A percentile compares a stretch with the other conserved stretches of the same genome.
Evolutionary conservation across 2,113 vertebrate genomes (phyloP).

Genomic region (Excalfactoria chinensis): DNA sequence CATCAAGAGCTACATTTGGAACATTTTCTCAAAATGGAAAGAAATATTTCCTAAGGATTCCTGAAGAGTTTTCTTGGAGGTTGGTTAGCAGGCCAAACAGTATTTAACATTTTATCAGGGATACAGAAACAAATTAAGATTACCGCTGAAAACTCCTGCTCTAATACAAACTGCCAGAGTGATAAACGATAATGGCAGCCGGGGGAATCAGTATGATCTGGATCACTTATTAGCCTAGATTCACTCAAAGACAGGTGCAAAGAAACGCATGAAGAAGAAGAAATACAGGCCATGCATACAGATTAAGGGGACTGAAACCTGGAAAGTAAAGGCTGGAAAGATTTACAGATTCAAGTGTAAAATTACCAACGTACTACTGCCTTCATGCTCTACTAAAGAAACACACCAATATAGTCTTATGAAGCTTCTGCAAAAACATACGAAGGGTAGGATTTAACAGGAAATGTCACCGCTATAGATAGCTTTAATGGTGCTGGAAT

Average conservation of each 20-base stretch:
- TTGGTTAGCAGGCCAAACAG: not conserved
- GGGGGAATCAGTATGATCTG: conserved; percentile 19
- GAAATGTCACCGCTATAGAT: not conserved
- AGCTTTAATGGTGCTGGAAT: not conserved
- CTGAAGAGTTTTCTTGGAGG: not conserved
- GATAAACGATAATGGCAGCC: conserved; percentile 17
- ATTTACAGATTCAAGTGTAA: not conserved
- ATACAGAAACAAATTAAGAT: conserved; percentile 47
- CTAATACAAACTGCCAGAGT: conserved; percentile 26
- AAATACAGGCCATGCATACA: not conserved
- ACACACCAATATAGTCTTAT: not conserved
- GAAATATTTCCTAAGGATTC: not conserved
- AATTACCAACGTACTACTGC: not conserved
- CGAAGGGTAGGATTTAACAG: not conserved
- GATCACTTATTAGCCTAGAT: conserved; percentile 35
- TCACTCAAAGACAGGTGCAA: conserved; percentile 6
- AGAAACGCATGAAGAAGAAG: conserved; percentile 27
- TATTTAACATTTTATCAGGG: conserved; percentile 11
- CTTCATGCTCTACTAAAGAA: not conserved
- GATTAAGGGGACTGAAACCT: not conserved
- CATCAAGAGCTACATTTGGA: not conserved
- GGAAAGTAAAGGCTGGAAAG: not conserved
- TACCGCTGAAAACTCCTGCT: conserved; percentile 42
- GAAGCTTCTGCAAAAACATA: not conserved
- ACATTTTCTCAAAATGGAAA: not conserved